Percentiles rank a stretch among this genome's conserved stretches.
phyloP scores from a whole-genome alignment of 2,113 vertebrate species.

The Lophura nycthemera region DNA sequence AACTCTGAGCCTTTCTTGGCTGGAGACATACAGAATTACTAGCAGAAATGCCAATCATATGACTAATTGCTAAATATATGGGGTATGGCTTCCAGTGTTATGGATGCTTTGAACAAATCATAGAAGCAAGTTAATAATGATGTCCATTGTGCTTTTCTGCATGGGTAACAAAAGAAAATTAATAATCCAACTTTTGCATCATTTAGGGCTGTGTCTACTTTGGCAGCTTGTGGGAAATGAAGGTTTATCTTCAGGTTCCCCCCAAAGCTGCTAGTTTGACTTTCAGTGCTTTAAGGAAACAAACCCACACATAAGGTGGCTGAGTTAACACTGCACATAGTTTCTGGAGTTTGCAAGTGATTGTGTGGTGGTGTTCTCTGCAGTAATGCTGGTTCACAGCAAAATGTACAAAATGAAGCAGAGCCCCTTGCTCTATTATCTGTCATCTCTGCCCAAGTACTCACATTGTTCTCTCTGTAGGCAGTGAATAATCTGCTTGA shows the following conservation, averaged over 20 bases:
- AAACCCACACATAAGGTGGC: background rate
- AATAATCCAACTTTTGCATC: background rate
- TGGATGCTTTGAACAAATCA: background rate
- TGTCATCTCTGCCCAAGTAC: background rate
- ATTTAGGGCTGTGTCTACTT: background rate
- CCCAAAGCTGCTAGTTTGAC: background rate
- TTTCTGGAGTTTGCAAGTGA: background rate
- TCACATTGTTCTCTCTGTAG: background rate
- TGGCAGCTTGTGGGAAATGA: background rate
- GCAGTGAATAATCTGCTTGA: background rate
- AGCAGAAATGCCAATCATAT: background rate
- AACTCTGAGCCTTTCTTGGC: background rate
- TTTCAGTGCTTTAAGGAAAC: background rate
- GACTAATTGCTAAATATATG: slow-evolving; percentile 9
- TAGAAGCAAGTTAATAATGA: background rate
- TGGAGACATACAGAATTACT: background rate
- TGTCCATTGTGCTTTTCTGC: background rate
- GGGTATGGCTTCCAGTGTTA: background rate
- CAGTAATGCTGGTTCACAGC: background rate
- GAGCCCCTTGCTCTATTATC: background rate
- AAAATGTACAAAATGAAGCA: background rate
- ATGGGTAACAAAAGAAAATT: slow-evolving; percentile 17
- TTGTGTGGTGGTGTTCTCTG: background rate
- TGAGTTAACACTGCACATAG: background rate
- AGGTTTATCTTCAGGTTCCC: background rate